A percentile compares a stretch with the other conserved stretches of the same genome.
Evolutionary conservation across 2,797 vertebrate species (phyloP).

Genomic region (Sylvia borin): DNA sequence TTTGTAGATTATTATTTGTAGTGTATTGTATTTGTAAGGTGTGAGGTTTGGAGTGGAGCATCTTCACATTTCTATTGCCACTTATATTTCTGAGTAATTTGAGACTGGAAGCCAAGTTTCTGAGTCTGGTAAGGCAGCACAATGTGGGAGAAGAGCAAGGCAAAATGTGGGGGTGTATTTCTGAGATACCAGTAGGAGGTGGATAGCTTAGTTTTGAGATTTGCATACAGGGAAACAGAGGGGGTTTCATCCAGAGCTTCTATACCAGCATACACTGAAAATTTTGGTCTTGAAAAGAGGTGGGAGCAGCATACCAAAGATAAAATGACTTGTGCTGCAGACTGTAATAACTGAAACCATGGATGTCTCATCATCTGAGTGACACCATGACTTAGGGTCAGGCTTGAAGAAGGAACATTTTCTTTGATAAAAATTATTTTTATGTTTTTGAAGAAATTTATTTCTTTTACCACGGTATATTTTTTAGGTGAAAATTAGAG

Average conservation of each 20-base stretch:
- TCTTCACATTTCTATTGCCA: not conserved
- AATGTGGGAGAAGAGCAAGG: not conserved
- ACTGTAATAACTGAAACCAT: not conserved
- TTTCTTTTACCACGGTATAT: not conserved
- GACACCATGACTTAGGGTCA: not conserved
- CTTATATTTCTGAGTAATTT: not conserved
- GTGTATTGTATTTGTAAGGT: no score
- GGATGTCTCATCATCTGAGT: not conserved
- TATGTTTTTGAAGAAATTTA: not conserved
- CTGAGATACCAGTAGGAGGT: not conserved
- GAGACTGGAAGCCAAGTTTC: not conserved
- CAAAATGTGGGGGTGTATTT: not conserved
- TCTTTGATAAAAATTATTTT: not conserved
- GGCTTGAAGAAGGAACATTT: not conserved
- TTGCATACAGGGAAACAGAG: not conserved
- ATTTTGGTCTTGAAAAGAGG: not conserved
- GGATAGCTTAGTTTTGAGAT: not conserved
- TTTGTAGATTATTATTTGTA: no score
- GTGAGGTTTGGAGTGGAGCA: not conserved
- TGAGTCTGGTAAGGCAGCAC: not conserved
- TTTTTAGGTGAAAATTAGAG: not conserved
- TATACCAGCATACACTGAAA: not conserved
- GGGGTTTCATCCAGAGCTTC: rapidly evolving
- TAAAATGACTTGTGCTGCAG: not conserved
- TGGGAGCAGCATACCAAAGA: not conserved